Evolutionary conservation across 2,888 invertebrate species (phyloP), one percentile per base, ranked within the genome.

Genomic region (Agriopis marginaria): DNA sequence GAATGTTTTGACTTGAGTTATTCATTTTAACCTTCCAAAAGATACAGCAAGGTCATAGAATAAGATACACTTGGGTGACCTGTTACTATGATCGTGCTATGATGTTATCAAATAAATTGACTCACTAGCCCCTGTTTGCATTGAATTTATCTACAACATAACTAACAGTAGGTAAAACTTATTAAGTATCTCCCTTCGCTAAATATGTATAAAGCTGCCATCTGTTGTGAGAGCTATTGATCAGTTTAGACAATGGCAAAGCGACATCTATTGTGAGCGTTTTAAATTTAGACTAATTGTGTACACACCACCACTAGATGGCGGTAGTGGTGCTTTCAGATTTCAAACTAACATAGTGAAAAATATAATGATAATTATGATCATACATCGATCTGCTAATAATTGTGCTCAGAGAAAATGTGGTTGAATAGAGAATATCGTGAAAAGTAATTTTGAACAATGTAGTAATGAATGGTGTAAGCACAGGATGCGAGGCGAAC

Each of bases 401-500:
- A 63, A 75, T 68, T 39, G 75, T 80, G 79, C 69, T 72, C 70
- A 76, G 77, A 73, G 74, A 77, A 67, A 47, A 78, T 79, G 76
- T 72, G 68, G 12, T 71, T 75, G 77, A 75, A 73, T 71, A 69
- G 72, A 73, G 59, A 42, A 72, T 66, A 51, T 66, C 56, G 61
- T 39, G 32, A 40, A 71, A 59, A 58, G 51, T 63, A 68, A 70
- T 64, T 66, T 67, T 64, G 72, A 76, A 70, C 75, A 77, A 68
- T 69, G 73, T 74, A 65, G 67, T 72, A 68, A 82, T 80, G 76
- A 80, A 79, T 77, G 75, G 75, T 72, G 71, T 73, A 82, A 80
- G 84, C 83, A 80, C 83, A 76, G 87, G 86, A 89, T 85, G 81
- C 74, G 77, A 85, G 83, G 92, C 93, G 95, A 96, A 95, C 97